Evolutionary conservation across 2,888 invertebrate genomes (phyloP).

Genomic region (Eurytoma californica): DNA sequence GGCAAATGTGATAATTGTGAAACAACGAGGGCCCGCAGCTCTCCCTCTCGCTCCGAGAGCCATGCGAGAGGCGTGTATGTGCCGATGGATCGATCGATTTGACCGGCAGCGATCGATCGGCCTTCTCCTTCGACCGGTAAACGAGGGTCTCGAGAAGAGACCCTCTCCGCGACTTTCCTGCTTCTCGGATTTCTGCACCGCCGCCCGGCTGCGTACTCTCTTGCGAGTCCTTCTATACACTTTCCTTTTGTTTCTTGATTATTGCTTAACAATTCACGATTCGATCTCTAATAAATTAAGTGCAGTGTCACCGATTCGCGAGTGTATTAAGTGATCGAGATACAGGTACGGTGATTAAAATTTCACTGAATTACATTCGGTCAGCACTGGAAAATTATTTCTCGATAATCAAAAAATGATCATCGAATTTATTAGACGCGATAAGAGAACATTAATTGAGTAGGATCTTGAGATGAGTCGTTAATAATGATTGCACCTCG

Average conservation of each 20-base stretch:
- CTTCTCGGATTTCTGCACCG: conserved; percentile 50
- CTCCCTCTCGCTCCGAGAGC: conserved; percentile 41
- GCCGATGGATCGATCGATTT: conserved; percentile 65
- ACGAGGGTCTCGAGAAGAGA: conserved; percentile 32
- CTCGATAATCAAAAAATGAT: too few species aligned
- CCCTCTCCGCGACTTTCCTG: conserved; percentile 47
- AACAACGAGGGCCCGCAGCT: conserved; percentile 63
- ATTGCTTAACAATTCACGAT: too few species aligned
- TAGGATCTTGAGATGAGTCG: background rate
- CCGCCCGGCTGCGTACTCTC: background rate
- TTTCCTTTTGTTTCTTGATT: conserved; percentile 14
- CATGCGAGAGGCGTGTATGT: conserved; percentile 61
- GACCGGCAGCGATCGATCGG: conserved; percentile 48
- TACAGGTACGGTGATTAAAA: too few species aligned
- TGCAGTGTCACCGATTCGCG: too few species aligned
- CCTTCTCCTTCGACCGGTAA: conserved; percentile 32
- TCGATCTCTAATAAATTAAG: too few species aligned
- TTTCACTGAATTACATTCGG: too few species aligned
- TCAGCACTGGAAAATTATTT: too few species aligned
- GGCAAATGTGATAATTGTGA: conserved; percentile 71
- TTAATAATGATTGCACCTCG: background rate
- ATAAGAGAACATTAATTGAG: too few species aligned
- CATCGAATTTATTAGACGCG: too few species aligned
- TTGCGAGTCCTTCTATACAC: conserved; percentile 14
- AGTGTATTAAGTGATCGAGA: too few species aligned